Percentiles rank a stretch among this genome's conserved stretches.
These are phyloP conservation scores for Watersipora subatra DNA, from an alignment of 1,140 invertebrate species.

Conservation along the genomic window DNA sequence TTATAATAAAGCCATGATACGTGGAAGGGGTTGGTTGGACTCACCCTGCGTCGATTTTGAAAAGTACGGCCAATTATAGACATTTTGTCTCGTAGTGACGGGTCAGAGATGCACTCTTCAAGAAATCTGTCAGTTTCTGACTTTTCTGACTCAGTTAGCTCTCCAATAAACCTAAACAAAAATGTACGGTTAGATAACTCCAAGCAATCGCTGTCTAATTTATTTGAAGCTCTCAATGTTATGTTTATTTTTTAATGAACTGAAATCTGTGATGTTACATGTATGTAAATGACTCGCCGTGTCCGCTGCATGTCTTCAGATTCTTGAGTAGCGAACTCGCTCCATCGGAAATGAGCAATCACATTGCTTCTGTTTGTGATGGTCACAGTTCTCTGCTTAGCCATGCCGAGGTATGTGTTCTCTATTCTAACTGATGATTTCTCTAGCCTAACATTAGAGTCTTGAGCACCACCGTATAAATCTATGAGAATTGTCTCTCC, in stretches of 20 bases:
- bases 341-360: slow-evolving; percentile 38
- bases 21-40: no score
- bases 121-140: slow-evolving; percentile 31
- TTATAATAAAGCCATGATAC: no score
- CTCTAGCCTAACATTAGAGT: slow-evolving; percentile 36
- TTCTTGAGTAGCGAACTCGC: slow-evolving; percentile 32
- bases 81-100: slow-evolving; percentile 32
- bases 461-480: slow-evolving; percentile 34
- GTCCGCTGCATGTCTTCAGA: slow-evolving; percentile 36
- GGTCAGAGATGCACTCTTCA: slow-evolving; percentile 33
- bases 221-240: no score
- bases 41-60: slow-evolving; percentile 33
- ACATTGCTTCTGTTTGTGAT: slow-evolving; percentile 35
- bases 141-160: slow-evolving; percentile 20
- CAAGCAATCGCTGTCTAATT: no score
- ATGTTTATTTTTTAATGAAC: no score
- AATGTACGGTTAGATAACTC: no score
- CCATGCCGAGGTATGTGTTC: slow-evolving; percentile 40
- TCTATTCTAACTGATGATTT: slow-evolving; percentile 38
- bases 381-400: slow-evolving; percentile 33
- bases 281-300: slow-evolving; percentile 21
- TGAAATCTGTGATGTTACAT: no score
- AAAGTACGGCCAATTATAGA: slow-evolving; percentile 36
- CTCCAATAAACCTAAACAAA: slow-evolving; percentile 14
- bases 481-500: slow-evolving; percentile 35